Base-by-base conservation (phyloP, 1,140 invertebrate genomes). In the Orchesella cincta region DNA sequence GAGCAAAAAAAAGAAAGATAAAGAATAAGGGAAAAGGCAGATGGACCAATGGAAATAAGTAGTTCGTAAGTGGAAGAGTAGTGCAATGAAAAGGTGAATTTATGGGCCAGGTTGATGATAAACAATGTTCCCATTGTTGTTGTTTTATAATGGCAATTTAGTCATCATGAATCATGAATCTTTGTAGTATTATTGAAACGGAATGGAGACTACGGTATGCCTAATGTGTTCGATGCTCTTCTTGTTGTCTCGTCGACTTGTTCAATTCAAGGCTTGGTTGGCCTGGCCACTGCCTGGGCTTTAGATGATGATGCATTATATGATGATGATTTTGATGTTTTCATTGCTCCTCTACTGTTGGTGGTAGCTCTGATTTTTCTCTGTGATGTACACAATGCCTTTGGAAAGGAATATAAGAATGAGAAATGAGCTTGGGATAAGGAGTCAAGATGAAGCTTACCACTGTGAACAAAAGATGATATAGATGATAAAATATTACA, bases 101-200 rank as follows among this genome's bases (percentile, higher is more conserved):
- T 67, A 67, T 67, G 62, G 62, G 26, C 62, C 62, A 67, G 31
- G 62, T 67, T 67, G 62, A 67, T 67, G 62, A 67, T 67, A 67
- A 67, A 67, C 62, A 67, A 67, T 67, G 62, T 26, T n/a, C n/a
- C n/a, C 26, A 67, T 31, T 26, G 26, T 67, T 26, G 62, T 67
- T 67, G 62, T 67, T 67, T 67, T 67, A 67, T 67, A 67, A 67
- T 67, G 62, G 62, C 62, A 67, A 67, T 67, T 67, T 67, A 67
- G 62, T 67, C 62, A 67, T 67, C 62, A 67, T 67, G 62, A 67
- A 67, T 67, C 62, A 67, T 67, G 62, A 67, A 26, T 67, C 23
- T n/a, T n/a, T n/a, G n/a, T n/a, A n/a, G n/a, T n/a, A n/a, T n/a
- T n/a, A n/a, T n/a, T n/a, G n/a, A n/a, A n/a, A n/a, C n/a, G n/a